Conservation (phyloP, 2,888 invertebrate species). For the Neelides folsomi region DNA sequence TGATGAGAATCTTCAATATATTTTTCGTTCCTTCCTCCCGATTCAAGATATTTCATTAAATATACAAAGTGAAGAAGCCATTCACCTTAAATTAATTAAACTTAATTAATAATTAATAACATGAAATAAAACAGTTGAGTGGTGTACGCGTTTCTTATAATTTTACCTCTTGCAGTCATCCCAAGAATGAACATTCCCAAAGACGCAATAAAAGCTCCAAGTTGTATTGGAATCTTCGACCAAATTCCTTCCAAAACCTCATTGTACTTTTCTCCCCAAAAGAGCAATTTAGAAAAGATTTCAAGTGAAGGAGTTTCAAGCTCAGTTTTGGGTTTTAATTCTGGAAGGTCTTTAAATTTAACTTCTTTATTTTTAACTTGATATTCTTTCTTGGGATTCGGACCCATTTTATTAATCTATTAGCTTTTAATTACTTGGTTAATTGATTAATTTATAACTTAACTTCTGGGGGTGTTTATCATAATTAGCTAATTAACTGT, state of each 20-base stretch:
- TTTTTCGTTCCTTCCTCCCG: conserved; percentile 18
- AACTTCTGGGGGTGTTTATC: no score
- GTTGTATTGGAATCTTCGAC: conserved; percentile 44
- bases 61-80: conserved; percentile 54
- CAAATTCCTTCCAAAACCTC: conserved; percentile 46
- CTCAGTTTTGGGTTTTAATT: not conserved
- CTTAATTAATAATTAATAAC: not conserved
- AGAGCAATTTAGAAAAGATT: conserved; percentile 16
- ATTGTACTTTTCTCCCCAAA: conserved; percentile 49
- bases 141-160: not conserved
- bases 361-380: no score
- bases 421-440: no score
- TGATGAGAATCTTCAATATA: conserved; percentile 26
- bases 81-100: conserved; percentile 44
- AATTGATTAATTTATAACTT: no score
- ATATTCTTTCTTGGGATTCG: no score
- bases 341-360: no score
- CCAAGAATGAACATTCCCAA: conserved; percentile 50
- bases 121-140: conserved; percentile 2
- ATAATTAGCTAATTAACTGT: no score
- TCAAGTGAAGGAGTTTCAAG: conserved; percentile 1
- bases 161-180: conserved; percentile 48
- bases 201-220: conserved; percentile 46
- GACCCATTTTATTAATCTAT: no score
- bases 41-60: conserved; percentile 45